phyloP scores from a whole-genome alignment of 2,113 vertebrate species.

The Ciconia maguari region DNA sequence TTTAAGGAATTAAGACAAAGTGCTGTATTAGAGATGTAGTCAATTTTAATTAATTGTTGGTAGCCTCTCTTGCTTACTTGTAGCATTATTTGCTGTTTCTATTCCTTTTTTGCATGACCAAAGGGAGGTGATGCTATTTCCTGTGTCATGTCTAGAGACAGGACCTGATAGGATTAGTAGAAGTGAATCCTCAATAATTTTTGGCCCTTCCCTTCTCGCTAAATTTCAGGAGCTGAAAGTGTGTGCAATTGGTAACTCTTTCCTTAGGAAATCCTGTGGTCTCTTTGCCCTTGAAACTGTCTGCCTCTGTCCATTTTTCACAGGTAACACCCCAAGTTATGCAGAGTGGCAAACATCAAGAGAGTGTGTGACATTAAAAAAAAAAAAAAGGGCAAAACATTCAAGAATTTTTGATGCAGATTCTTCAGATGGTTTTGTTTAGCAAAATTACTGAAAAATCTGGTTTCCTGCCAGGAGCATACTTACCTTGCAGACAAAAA shows the following conservation, averaged over 20 bases:
- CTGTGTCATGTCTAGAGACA: fast-evolving
- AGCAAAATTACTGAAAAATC: not conserved
- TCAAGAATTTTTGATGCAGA: not conserved
- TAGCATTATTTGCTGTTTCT: not conserved
- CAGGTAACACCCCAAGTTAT: not conserved
- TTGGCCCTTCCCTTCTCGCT: not conserved
- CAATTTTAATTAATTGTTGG: not conserved
- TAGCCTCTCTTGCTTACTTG: not conserved
- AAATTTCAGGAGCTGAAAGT: not conserved
- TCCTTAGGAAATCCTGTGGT: not conserved
- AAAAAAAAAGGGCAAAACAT: no score
- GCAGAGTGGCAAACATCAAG: not conserved
- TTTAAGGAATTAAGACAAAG: not conserved
- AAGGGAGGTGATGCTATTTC: not conserved
- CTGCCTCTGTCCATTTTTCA: not conserved
- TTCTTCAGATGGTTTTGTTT: not conserved
- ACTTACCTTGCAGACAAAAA: not conserved
- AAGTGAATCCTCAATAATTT: not conserved
- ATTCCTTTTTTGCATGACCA: not conserved
- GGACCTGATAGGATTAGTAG: not conserved
- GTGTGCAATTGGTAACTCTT: not conserved
- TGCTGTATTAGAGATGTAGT: not conserved
- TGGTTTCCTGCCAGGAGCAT: not conserved
- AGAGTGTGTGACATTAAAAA: not conserved
- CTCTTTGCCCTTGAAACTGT: not conserved